Evolutionary conservation across 2,888 invertebrate species (phyloP), one percentile per base, ranked within the genome.

Genomic region (Bursaphelenchus okinawaensis): DNA sequence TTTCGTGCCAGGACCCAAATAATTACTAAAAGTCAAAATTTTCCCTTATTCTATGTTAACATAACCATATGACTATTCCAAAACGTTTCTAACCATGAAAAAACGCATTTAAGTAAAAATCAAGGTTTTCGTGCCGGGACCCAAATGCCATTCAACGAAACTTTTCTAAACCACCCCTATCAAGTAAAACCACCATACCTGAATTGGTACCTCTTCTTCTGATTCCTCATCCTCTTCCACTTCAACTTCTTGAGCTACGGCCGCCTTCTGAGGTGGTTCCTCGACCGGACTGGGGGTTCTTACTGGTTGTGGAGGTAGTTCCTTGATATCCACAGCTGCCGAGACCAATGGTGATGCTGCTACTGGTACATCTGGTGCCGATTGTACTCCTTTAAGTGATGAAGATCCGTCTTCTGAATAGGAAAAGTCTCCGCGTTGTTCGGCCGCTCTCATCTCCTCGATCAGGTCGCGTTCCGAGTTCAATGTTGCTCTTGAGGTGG

Each of bases 391-490:
- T 24, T 62, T 29, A 24, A 77, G 63, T 22, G 68, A 59, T 6
- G 75, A 74, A 23, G 59, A 51, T 27, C 78, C 78, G 52, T 78
- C 71, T 7, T 69, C 71, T 16, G 67, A 66, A 68, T 78, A 76
- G 19, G 65, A 51, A 31, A 75, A 59, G 9, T 71, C 66, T 23
- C 73, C 79, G 23, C 63, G 62, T 7, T 65, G 68, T 16, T 75
- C 69, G 3, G 79, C 80, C 40, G 75, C 66, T 23, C 70, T 51
- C 63, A 80, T 65, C 65, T 81, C 80, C 55, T 75, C 68, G 29
- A 73, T 57, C 22, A 80, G 64, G 52, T 79, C 70, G 7, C 78
- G 63, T n/a, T 70, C 65, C 0, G 63, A 67, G 54, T 67, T 67
- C 0, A 73, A 51, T 40, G 75, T 76, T 4, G 70, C 72, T 23